Base-by-base conservation (phyloP, 2,888 invertebrate genomes). In the Nephrotoma flavescens region DNA sequence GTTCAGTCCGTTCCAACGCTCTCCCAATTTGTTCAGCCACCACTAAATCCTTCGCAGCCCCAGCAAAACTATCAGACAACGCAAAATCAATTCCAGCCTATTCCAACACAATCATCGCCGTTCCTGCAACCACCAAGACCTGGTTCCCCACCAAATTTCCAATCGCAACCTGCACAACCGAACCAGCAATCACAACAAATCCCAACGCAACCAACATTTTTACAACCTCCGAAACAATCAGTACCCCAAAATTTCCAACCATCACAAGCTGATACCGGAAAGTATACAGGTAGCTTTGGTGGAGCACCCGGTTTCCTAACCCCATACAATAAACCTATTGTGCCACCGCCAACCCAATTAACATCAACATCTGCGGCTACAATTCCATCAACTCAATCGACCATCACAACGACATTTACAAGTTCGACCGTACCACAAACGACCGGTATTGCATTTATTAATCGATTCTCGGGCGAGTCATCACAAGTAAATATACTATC, bases 31-130 rank as follows among this genome's bases (percentile, higher is more conserved):
- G 71, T n/a, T 41, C 83, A 83, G 41, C 41, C 41, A 41, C 83
- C 83, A 7, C 41, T 9, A 12, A 41, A 41, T 41, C 83, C 31
- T 11, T n/a, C 41, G 11, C 41, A 9, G 5, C 83, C 41, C 1
- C 84, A 84, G n/a, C 84, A 84, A 84, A 84, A 84, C 15, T 42
- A 84, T 42, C 84, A 84, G 42, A 84, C 84, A n/a, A 42, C 84
- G 5, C 84, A 84, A 84, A 42, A 84, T 84, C 41, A 42, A 42
- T 4, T 6, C 0, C 84, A 84, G 11, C n/a, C 42, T 6, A 7
- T 84, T 42, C 84, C 42, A 6, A 84, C 42, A 4, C 41, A 41
- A 84, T 71, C 71, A 9, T 71, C 71, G 2, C 31, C 6, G 11
- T 31, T 71, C 31, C 31, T 71, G 1, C 31, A 1, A 71, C 71